phyloP scores from a whole-genome alignment of 2,888 invertebrate species.

The Hypsopygia costalis region DNA sequence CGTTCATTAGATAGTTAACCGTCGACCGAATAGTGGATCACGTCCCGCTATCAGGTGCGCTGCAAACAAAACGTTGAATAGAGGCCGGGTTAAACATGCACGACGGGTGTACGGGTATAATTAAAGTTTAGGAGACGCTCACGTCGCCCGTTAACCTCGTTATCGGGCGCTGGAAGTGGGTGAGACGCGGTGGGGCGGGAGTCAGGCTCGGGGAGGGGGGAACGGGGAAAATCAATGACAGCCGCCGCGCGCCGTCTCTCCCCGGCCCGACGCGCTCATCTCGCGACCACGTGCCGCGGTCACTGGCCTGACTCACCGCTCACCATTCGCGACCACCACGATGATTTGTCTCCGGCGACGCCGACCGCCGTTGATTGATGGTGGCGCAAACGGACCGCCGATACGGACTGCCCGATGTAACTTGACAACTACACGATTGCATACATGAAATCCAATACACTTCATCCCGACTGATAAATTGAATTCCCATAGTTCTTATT shows the following conservation, averaged over 20 bases:
- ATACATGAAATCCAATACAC: not conserved
- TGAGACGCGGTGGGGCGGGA: conserved; percentile 74
- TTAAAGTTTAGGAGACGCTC: conserved; percentile 81
- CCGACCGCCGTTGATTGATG: conserved; percentile 11
- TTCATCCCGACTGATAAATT: not conserved
- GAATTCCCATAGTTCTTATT: conserved; percentile 3
- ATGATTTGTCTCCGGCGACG: conserved; percentile 20
- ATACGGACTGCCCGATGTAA: not conserved
- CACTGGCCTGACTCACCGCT: conserved; percentile 65
- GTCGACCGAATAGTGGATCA: conserved; percentile 57
- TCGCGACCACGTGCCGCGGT: conserved; percentile 78
- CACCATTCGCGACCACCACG: conserved; percentile 31
- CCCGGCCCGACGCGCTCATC: conserved; percentile 76
- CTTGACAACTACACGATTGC: not conserved
- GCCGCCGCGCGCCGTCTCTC: conserved; percentile 78
- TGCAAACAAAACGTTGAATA: conserved; percentile 74
- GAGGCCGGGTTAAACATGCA: conserved; percentile 78
- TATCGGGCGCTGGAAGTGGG: conserved; percentile 80
- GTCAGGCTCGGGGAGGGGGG: conserved; percentile 58
- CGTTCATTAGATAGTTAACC: conserved; percentile 61
- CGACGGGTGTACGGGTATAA: conserved; percentile 78
- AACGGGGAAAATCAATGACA: conserved; percentile 79
- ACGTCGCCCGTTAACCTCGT: conserved; percentile 81
- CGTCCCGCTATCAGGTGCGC: conserved; percentile 69
- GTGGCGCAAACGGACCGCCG: not conserved